Evolutionary conservation across 2,113 vertebrate species (phyloP).

Genomic region (Tinamus guttatus): DNA sequence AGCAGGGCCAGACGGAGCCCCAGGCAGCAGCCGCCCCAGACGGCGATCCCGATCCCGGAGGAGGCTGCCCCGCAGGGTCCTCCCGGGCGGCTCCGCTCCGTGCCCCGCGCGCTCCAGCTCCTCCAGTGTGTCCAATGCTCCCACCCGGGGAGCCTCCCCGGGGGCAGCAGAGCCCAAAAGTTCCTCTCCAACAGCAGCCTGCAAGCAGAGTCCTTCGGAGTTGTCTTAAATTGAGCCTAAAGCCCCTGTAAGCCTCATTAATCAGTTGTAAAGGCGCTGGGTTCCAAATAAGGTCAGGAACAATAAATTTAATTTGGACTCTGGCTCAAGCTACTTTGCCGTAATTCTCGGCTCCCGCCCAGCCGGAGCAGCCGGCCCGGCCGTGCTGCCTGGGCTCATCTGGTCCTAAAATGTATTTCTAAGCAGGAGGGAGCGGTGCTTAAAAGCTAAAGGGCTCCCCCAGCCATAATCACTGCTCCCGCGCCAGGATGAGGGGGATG

Average conservation of each 20-base stretch:
- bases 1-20: too few species aligned
- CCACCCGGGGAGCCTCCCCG: slow-evolving; percentile 6
- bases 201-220: slow-evolving; percentile 47
- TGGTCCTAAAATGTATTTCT: slow-evolving; percentile 59
- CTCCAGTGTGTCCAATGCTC: too few species aligned
- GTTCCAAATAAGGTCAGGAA: slow-evolving; percentile 55
- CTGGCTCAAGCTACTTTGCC: slow-evolving; percentile 52
- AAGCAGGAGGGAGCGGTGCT: slow-evolving; percentile 43
- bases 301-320: slow-evolving; percentile 63
- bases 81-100: too few species aligned
- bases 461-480: slow-evolving; percentile 69
- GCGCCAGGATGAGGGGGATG: slow-evolving; percentile 67
- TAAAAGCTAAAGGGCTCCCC: slow-evolving; percentile 61
- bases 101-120: too few species aligned
- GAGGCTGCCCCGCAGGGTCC: too few species aligned
- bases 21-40: too few species aligned
- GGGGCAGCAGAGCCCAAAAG: slow-evolving; percentile 17
- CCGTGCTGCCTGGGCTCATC: slow-evolving; percentile 40
- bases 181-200: slow-evolving; percentile 54
- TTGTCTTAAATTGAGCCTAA: slow-evolving; percentile 30
- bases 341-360: slow-evolving; percentile 23
- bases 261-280: slow-evolving; percentile 50
- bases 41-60: too few species aligned
- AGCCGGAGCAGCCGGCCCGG: slow-evolving; percentile 18
- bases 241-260: slow-evolving; percentile 52